phyloP scores from a whole-genome alignment of 2,113 vertebrate genomes.

The Oceanites oceanicus region DNA sequence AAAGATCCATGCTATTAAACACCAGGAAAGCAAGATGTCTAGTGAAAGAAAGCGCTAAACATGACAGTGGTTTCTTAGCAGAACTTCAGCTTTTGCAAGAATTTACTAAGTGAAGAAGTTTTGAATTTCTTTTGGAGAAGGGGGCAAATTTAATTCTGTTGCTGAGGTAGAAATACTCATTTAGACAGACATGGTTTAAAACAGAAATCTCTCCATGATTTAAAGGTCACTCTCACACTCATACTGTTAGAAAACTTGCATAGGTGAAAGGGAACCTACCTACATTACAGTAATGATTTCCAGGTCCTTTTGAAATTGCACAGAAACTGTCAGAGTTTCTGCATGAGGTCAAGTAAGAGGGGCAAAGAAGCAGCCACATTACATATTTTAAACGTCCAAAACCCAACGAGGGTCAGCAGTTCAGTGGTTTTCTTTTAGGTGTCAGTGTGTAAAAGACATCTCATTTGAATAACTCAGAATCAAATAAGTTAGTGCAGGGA shows the following conservation, averaged over 20 bases:
- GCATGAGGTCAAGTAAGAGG: background rate
- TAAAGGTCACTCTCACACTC: slow-evolving; percentile 7
- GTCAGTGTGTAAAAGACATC: background rate
- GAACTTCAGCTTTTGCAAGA: background rate
- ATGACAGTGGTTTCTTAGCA: background rate
- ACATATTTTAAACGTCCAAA: background rate
- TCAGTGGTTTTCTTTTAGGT: background rate
- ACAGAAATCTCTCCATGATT: background rate
- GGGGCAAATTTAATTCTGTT: background rate
- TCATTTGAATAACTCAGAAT: background rate
- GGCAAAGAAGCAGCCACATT: background rate
- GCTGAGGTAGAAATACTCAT: background rate
- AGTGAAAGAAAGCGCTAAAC: background rate
- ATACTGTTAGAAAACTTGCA: background rate
- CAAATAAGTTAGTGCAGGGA: background rate
- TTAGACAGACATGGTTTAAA: background rate
- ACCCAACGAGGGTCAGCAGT: background rate
- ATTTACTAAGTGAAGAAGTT: background rate
- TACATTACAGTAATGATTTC: background rate
- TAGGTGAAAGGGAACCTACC: background rate
- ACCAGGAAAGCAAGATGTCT: background rate
- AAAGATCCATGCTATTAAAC: background rate
- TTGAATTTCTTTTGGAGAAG: background rate
- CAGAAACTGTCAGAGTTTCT: background rate
- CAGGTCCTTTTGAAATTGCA: background rate